Evolutionary conservation across 2,888 invertebrate species (phyloP).

Genomic region (Drosophila niveifrons): DNA sequence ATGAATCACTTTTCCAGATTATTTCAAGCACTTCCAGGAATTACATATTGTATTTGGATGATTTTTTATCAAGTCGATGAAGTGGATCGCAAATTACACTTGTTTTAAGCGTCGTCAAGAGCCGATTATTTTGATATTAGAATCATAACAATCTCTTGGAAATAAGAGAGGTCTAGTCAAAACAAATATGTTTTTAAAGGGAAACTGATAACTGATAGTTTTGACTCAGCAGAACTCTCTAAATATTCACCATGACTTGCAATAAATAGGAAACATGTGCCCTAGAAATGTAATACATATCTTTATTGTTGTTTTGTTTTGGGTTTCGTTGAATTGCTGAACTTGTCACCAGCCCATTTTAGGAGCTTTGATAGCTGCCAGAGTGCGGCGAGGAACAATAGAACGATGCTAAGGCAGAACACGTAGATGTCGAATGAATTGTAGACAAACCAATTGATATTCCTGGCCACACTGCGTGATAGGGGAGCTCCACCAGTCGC

Average conservation of each 20-base stretch:
- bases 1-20: neutral
- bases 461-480: constrained; percentile 84
- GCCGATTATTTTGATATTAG: neutral
- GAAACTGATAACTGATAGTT: neutral
- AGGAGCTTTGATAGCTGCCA: constrained; percentile 35
- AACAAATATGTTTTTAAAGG: neutral
- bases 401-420: constrained; percentile 35
- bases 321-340: neutral
- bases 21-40: too few relatives aligned
- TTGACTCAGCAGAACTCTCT: neutral
- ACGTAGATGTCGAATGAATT: constrained; percentile 86
- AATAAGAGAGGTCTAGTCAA: neutral
- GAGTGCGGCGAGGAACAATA: constrained; percentile 22
- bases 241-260: neutral
- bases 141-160: neutral
- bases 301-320: constrained; percentile 64
- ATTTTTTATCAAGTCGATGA: too few relatives aligned
- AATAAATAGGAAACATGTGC: neutral
- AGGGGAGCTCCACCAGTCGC: constrained; percentile 87
- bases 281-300: neutral
- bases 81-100: too few relatives aligned
- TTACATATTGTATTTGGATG: too few relatives aligned
- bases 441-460: constrained; percentile 86
- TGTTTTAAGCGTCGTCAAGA: neutral
- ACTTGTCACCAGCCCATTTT: constrained; percentile 6